Evolutionary conservation across 2,888 invertebrate species (phyloP).

Genomic region (Urechis unicinctus): DNA sequence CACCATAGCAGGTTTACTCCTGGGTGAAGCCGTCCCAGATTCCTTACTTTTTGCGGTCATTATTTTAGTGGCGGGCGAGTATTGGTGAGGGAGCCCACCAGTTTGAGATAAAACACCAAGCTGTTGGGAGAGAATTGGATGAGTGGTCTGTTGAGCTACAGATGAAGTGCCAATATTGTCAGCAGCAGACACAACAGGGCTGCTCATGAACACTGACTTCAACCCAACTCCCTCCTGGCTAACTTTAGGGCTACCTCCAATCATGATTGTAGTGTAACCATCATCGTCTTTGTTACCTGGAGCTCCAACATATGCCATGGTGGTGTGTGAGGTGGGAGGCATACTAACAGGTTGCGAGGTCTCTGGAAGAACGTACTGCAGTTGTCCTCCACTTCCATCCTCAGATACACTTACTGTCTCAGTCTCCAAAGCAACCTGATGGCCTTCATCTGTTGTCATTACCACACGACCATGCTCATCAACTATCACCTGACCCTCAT

Average conservation of each 20-base stretch:
- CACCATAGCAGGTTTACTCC: not conserved
- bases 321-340: not conserved
- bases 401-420: not conserved
- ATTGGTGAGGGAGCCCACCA: too few species aligned
- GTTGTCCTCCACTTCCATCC: not conserved
- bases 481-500: not conserved
- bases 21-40: not conserved
- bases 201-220: not conserved
- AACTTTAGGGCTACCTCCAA: not conserved
- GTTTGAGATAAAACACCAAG: too few species aligned
- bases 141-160: not conserved
- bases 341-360: too few species aligned
- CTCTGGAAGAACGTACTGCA: not conserved
- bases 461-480: not conserved
- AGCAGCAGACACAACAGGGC: too few species aligned
- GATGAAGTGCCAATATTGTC: too few species aligned
- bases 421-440: not conserved
- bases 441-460: not conserved
- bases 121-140: not conserved
- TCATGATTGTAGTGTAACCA: not conserved
- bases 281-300: not conserved
- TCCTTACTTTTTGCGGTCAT: not conserved
- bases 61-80: too few species aligned
- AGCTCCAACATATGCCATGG: not conserved
- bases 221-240: not conserved